A percentile compares a stretch with the other conserved stretches of the same genome.
Evolutionary conservation across 2,113 vertebrate genomes (phyloP).

Genomic region (Astatoreochromis straeleni): DNA sequence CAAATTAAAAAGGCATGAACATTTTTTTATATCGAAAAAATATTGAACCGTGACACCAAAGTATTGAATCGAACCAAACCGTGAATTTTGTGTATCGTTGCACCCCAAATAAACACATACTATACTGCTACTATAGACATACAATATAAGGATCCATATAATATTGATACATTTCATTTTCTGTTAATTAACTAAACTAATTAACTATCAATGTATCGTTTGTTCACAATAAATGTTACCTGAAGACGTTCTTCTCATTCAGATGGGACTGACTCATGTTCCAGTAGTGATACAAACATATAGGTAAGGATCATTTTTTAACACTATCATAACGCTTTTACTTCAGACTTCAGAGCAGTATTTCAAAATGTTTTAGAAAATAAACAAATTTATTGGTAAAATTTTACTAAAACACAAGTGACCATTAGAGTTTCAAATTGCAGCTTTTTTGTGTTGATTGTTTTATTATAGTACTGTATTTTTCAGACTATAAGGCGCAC

Average conservation of each 20-base stretch:
- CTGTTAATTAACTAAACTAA: neutral
- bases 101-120: neutral
- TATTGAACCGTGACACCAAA: neutral
- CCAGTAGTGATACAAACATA: neutral
- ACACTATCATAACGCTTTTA: accelerated
- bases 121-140: neutral
- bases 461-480: accelerated
- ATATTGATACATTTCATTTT: neutral
- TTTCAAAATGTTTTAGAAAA: neutral
- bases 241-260: neutral
- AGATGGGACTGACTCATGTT: neutral
- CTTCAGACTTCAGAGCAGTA: neutral
- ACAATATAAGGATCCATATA: neutral
- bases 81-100: neutral
- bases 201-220: neutral
- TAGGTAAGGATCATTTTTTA: neutral
- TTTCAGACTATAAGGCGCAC: neutral
- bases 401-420: neutral
- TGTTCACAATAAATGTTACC: neutral
- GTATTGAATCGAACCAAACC: accelerated
- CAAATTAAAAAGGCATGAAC: accelerated
- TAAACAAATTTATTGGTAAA: neutral
- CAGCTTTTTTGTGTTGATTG: neutral
- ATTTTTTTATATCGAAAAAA: neutral
- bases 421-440: accelerated